Conservation (phyloP, 2,113 vertebrate species). For the Diadophis punctatus region DNA sequence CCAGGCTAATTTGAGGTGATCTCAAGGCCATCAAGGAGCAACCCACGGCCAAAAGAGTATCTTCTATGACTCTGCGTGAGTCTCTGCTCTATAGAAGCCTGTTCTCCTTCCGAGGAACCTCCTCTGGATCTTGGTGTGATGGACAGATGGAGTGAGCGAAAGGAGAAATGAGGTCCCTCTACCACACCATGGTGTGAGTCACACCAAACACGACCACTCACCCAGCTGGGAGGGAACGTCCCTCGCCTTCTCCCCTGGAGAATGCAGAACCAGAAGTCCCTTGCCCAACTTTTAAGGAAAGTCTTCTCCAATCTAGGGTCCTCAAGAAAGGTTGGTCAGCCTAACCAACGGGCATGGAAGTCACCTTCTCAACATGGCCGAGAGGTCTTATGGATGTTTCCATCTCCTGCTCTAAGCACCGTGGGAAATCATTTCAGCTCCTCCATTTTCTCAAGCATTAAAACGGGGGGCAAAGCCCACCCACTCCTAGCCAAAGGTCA, state of each 20-base stretch:
- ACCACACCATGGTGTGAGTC: background rate
- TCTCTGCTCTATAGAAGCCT: background rate
- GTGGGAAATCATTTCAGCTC: background rate
- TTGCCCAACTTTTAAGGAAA: background rate
- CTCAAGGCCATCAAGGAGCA: background rate
- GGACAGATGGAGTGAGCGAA: background rate
- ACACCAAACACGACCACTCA: background rate
- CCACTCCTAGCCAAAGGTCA: too few relatives aligned
- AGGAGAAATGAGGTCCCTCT: background rate
- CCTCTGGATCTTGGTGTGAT: background rate
- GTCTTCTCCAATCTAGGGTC: background rate
- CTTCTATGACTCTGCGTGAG: background rate
- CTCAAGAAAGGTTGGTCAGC: background rate
- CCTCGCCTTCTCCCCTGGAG: background rate
- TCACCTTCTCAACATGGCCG: background rate
- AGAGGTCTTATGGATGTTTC: too few relatives aligned
- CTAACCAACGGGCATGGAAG: background rate
- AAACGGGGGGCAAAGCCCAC: background rate
- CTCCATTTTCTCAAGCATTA: background rate
- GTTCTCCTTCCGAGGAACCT: background rate
- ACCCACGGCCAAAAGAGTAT: background rate
- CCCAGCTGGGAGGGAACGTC: background rate
- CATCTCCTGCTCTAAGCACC: background rate
- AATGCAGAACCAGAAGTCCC: background rate
- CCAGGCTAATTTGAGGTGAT: background rate